Evolutionary conservation across 2,888 invertebrate genomes (phyloP).

Genomic region (Tanaodytes sp.): DNA sequence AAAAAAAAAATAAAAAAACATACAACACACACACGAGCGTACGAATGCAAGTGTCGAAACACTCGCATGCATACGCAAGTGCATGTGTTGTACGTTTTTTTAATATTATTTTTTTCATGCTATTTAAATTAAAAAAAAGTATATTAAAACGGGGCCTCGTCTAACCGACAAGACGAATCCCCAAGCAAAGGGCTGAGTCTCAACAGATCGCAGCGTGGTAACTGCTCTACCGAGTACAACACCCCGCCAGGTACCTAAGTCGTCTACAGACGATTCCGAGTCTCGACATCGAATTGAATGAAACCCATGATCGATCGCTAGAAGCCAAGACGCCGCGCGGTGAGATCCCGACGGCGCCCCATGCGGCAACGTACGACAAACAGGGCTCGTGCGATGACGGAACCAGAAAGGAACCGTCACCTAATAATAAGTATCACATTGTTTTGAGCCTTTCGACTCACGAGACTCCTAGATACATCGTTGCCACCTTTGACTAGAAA

Average conservation of each 20-base stretch:
- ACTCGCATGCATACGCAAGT: too few species aligned
- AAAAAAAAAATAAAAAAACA: too few species aligned
- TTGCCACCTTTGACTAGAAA: conserved; percentile 76
- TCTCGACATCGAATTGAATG: conserved; percentile 75
- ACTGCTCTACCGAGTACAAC: conserved; percentile 78
- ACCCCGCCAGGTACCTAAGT: conserved; percentile 74
- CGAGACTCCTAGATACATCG: conserved; percentile 73
- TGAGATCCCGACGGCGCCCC: conserved; percentile 57
- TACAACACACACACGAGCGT: too few species aligned
- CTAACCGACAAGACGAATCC: conserved; percentile 65
- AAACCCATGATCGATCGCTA: conserved; percentile 70
- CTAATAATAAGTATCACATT: conserved; percentile 40
- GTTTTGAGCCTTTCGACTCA: conserved; percentile 74
- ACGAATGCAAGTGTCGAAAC: too few species aligned
- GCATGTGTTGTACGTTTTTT: too few species aligned
- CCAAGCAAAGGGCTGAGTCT: conserved; percentile 74
- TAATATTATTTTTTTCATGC: too few species aligned
- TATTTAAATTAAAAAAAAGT: too few species aligned
- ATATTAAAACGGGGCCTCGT: conserved; percentile 22
- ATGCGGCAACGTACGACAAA: conserved; percentile 63
- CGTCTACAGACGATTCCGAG: conserved; percentile 76
- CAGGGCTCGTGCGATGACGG: conserved; percentile 54
- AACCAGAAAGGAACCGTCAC: conserved; percentile 10
- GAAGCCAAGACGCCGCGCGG: conserved; percentile 67
- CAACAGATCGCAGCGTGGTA: conserved; percentile 78